Evolutionary conservation across 1,140 invertebrate species (phyloP).

Genomic region (Euwallacea similis): DNA sequence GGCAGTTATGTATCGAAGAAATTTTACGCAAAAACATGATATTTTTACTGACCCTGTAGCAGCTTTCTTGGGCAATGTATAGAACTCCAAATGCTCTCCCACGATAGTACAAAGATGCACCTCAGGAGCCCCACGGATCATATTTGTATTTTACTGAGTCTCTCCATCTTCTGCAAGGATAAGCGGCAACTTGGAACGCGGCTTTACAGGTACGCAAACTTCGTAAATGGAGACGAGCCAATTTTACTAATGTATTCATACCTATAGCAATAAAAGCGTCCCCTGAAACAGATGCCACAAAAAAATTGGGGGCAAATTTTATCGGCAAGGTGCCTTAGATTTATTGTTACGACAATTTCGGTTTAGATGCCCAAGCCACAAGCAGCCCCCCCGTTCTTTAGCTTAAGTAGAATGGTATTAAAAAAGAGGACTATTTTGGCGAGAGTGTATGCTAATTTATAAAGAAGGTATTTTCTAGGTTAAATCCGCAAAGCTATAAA

Average conservation of each 20-base stretch:
- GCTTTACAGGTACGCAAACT: slow-evolving; percentile 27
- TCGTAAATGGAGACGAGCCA: slow-evolving; percentile 36
- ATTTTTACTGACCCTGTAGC: no score
- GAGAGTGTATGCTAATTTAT: slow-evolving; percentile 3
- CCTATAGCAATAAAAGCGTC: slow-evolving; percentile 37
- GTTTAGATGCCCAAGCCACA: slow-evolving; percentile 6
- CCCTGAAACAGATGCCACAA: slow-evolving; percentile 34
- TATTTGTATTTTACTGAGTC: no score
- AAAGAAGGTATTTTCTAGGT: background rate
- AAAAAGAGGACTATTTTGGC: slow-evolving; percentile 1
- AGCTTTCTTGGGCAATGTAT: no score
- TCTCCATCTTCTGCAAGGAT: no score
- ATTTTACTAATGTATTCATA: slow-evolving; percentile 42
- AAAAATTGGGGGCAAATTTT: slow-evolving; percentile 40
- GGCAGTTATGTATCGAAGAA: no score
- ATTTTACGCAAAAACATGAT: no score
- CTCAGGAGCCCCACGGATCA: no score
- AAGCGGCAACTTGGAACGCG: slow-evolving; percentile 13
- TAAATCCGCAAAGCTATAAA: slow-evolving; percentile 3
- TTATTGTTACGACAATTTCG: slow-evolving; percentile 39
- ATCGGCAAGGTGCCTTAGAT: slow-evolving; percentile 38
- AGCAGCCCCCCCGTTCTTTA: background rate
- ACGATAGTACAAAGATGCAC: no score
- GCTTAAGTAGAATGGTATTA: slow-evolving; percentile 2
- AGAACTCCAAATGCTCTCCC: no score